Evolutionary conservation across 1,140 invertebrate genomes (phyloP), one percentile per base, ranked within the genome.

Genomic region (Bombus pyrosoma): DNA sequence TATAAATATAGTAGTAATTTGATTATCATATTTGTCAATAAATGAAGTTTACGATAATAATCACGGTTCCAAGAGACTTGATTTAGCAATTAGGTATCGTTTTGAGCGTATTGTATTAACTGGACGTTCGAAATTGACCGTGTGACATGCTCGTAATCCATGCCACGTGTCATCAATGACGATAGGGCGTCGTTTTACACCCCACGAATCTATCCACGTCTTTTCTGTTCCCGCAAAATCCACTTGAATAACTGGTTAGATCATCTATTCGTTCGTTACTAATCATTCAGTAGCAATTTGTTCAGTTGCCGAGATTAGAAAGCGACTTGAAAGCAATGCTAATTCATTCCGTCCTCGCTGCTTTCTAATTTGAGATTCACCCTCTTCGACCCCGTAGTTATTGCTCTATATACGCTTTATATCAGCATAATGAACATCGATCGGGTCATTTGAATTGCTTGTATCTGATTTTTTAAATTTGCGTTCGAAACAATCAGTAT

Each of bases 111-210:
- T 88, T 76, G 64, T 68, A 86, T 83, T 59, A 79, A 64, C 53
- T 91, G 92, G 91, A 94, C 91, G 87, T 91, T 87, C 89, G 91
- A 94, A 95, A 95, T 95, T 94, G 92, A 91, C 91, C 92, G 88
- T 91, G 92, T 93, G 93, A 94, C 90, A 84, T 84, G 91, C 76
- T 88, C 86, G 90, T 94, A 94, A 94, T 94, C 93, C 91, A 87
- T 87, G 94, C 87, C 94, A 95, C 94, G 94, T 94, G 94, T 92
- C 92, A 85, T 81, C 62, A 59, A 37, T n/a, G 62, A 81, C 80
- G 76, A 69, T 68, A 53, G 83, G 85, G 41, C 84, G 66, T 53
- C 80, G 81, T 22, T 47, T 71, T 39, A 81, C 75, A 47, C 57
- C 81, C 86, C 68, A 76, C 79, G 43, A n/a, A 69, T 80, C 88